Evolutionary conservation across 1,140 invertebrate species (phyloP), one percentile per base, ranked within the genome.

Genomic region (Mesaphorura yosii): DNA sequence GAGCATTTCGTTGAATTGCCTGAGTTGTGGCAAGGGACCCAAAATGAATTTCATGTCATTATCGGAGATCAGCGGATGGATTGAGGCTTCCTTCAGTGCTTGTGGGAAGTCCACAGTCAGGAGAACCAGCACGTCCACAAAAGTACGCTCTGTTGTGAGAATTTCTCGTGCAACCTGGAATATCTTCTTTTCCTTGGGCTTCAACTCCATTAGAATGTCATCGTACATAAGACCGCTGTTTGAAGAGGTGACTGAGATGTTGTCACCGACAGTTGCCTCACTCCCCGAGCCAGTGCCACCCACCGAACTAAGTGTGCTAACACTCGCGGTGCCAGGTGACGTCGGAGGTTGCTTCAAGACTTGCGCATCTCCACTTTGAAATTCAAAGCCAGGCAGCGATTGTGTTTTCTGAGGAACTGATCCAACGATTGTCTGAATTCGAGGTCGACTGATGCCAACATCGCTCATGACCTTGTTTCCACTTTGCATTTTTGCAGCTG

Each of bases 41-140:
- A 78, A 75, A 66, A 77, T 78, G 69, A 68, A 76, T 66, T 73
- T 75, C 60, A 73, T 69, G 63, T 73, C 76, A 63, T 64, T 73
- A 19, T 25, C 66, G 51, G 22, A 73, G 69, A 66, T 75, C 66
- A 69, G 69, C 65, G 51, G 66, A 67, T 47, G 68, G 66, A 64
- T 7, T 23, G 7, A 15, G 59, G 62, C 72, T 66, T 70, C 68
- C 65, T 68, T 73, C 51, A 80, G 69, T 67, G 58, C 74, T 62
- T 67, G 64, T 51, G 69, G 75, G 64, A 84, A 83, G 63, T 82
- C 78, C 61, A 76, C 69, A 66, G 80, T 81, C 4, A 86, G 73
- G n/a, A 86, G 66, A 50, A 75, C 75, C 17, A 86, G 66, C 58
- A 79, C 76, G 67, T 78, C 75, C 10, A 85, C 79, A 68, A 83